phyloP scores from a whole-genome alignment of 2,888 invertebrate genomes.

The Epicampocera succincta region DNA sequence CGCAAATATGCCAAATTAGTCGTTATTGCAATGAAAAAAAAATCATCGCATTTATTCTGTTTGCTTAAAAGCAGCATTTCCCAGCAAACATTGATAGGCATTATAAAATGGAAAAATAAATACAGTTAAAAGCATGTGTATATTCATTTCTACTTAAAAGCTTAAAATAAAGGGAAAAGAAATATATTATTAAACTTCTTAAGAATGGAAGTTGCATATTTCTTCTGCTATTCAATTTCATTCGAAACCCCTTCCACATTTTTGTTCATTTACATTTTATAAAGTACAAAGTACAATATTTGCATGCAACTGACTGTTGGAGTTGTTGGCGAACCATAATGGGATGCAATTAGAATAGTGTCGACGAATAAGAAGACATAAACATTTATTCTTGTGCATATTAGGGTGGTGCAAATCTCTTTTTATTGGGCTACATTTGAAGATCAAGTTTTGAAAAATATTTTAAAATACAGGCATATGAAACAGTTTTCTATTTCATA shows the following conservation, averaged over 20 bases:
- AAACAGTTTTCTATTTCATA: too few relatives aligned
- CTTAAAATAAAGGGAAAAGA: neutral
- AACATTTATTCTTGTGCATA: conserved; percentile 25
- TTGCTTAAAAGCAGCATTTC: conserved; percentile 26
- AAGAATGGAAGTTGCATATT: neutral
- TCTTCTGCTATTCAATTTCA: neutral
- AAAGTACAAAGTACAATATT: conserved; percentile 57
- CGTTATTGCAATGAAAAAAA: conserved; percentile 46
- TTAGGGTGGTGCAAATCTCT: conserved; percentile 9
- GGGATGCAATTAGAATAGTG: conserved; percentile 59
- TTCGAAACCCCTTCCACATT: neutral
- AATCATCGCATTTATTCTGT: conserved; percentile 23
- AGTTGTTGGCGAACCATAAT: conserved; percentile 48
- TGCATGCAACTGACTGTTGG: conserved; percentile 30
- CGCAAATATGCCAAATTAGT: conserved; percentile 56
- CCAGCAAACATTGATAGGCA: conserved; percentile 38
- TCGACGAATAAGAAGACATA: conserved; percentile 44
- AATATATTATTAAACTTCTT: neutral
- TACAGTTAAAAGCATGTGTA: too few relatives aligned
- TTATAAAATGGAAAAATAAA: neutral
- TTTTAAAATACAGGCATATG: neutral
- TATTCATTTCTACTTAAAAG: too few relatives aligned
- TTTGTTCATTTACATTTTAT: neutral
- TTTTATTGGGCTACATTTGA: neutral
- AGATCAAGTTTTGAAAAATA: neutral